Base-by-base conservation (phyloP, 2,113 vertebrate species). In the Tenebrosternarchus preto region DNA sequence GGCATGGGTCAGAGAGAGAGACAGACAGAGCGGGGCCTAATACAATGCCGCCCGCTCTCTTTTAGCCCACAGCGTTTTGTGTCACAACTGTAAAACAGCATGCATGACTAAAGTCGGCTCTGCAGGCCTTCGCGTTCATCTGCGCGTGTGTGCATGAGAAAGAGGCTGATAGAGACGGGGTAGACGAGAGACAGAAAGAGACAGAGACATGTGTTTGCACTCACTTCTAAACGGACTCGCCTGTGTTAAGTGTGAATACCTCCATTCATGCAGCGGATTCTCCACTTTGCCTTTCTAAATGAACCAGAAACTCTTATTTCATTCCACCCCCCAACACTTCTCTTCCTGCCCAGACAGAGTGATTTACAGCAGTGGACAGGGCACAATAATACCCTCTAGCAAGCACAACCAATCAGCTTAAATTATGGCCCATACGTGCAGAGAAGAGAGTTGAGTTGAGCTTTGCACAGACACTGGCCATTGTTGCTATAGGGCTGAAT, bases 331-430 rank as follows among this genome's bases (percentile, higher is more conserved):
- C 11, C 17, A 2, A 36, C 33, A 36, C 33, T 76, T 82, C 77
- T 78, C 31, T 85, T 88, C 85, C 87, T 90, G 86, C 81, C 77
- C 77, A 91, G 92, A 85, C 87, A 83, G 76, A 85, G 86, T 89
- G 84, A 92, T 92, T 91, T 88, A 89, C 81, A 24, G 71, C 84
- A 85, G 85, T 84, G 90, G 92, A 92, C 91, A 91, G 92, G 87
- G 87, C 86, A 86, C 85, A 93, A 89, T 91, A 90, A 89, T 91
- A 90, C 92, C 93, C 93, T 89, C 86, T 84, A 92, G 93, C 91
- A 88, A 87, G 88, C 85, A 82, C 60, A 84, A 88, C 92, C 90
- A 93, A 93, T 93, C 93, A 92, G 79, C 78, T 91, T 92, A 89
- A 91, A 93, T 94, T 92, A 93, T 88, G 71, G 71, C 90, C 87